A percentile compares a stretch with the other conserved stretches of the same genome.
These are phyloP conservation scores for Agriopis leucophaearia DNA, from an alignment of 2,888 invertebrate species.

Conservation along the genomic window DNA sequence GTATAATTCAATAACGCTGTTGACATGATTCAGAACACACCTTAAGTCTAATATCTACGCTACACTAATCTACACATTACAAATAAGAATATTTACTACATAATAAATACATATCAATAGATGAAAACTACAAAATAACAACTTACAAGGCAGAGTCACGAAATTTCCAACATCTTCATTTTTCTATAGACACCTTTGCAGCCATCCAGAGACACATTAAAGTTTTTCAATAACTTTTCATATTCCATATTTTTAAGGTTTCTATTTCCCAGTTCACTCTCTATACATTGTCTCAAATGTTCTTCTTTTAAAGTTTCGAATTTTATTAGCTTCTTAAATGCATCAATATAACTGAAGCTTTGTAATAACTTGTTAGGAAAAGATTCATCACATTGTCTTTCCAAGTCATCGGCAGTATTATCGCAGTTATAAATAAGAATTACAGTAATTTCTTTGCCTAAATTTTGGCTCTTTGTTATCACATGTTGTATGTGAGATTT, in stretches of 20 bases:
- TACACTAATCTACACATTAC: constrained; percentile 28
- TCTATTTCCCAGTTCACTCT: constrained; percentile 60
- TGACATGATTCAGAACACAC: neutral
- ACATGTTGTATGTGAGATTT: constrained; percentile 59
- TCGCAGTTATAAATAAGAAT: constrained; percentile 76
- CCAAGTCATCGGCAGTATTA: constrained; percentile 52
- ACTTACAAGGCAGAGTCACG: constrained; percentile 30
- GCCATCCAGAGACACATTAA: constrained; percentile 75
- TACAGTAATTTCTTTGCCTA: constrained; percentile 67
- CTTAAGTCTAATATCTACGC: constrained; percentile 8
- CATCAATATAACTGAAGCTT: constrained; percentile 58
- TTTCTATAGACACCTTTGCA: constrained; percentile 81
- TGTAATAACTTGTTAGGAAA: constrained; percentile 57
- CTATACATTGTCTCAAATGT: constrained; percentile 70
- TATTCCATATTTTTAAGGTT: constrained; percentile 53
- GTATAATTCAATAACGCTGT: neutral
- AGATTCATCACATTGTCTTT: constrained; percentile 60
- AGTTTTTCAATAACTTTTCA: constrained; percentile 65
- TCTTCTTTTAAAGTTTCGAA: constrained; percentile 66
- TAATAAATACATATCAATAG: constrained; percentile 1
- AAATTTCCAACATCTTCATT: constrained; percentile 65
- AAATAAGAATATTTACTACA: constrained; percentile 7
- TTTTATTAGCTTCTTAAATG: constrained; percentile 62
- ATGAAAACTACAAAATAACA: constrained; percentile 9
- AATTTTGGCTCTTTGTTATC: constrained; percentile 64